Percentiles rank a stretch among this genome's conserved stretches.
Evolutionary conservation across 2,888 invertebrate species (phyloP).

Genomic region (Mylabris sibirica): DNA sequence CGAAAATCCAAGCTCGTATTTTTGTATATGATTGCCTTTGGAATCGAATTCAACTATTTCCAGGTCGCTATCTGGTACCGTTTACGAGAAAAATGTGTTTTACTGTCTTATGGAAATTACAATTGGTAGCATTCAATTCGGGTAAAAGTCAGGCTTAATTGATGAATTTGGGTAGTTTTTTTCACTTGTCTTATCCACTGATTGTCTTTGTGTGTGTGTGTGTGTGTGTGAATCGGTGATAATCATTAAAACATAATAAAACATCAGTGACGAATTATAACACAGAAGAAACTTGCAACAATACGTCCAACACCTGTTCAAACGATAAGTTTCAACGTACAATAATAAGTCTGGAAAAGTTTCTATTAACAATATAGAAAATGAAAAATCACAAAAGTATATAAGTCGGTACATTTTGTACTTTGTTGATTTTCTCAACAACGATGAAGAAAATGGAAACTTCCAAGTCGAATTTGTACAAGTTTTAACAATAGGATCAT

Average conservation of each 20-base stretch:
- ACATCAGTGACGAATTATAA: background rate
- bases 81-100: too few species aligned
- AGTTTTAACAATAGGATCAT: background rate
- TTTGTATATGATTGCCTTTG: too few species aligned
- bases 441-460: background rate
- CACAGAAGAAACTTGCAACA: background rate
- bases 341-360: constrained; percentile 6
- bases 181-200: too few species aligned
- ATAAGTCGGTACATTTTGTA: background rate
- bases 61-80: too few species aligned
- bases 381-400: constrained; percentile 4
- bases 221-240: background rate
- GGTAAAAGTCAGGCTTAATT: too few species aligned
- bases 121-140: too few species aligned
- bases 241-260: background rate
- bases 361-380: constrained; percentile 8
- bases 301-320: constrained; percentile 2
- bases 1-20: too few species aligned
- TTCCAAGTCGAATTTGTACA: background rate
- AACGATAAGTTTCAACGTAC: background rate
- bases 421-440: background rate
- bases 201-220: too few species aligned
- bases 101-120: too few species aligned
- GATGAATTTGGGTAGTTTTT: too few species aligned
- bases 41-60: too few species aligned